Conservation (phyloP, 2,797 vertebrate species). For the Sternotherus odoratus region DNA sequence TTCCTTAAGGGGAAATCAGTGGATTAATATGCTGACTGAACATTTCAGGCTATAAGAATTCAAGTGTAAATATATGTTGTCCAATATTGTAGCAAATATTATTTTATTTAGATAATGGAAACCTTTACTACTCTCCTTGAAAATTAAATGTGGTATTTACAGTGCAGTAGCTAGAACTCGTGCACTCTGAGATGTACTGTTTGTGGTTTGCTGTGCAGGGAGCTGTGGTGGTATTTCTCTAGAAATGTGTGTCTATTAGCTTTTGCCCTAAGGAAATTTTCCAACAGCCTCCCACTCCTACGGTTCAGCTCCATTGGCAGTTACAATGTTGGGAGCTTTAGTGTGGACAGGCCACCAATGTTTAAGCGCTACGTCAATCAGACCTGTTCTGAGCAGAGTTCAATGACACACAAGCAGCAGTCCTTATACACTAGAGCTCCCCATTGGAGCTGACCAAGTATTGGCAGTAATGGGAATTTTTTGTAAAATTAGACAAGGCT, state of each 20-base stretch:
- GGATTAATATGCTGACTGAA: not conserved
- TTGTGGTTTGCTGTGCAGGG: not conserved
- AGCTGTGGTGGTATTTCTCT: not conserved
- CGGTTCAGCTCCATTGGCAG: not conserved
- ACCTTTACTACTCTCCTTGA: not conserved
- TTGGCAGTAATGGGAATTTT: not conserved
- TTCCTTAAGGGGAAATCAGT: constrained; percentile 30
- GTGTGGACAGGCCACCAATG: not conserved
- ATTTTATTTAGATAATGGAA: not conserved
- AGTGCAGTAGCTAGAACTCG: not conserved
- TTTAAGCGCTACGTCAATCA: not conserved
- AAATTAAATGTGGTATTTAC: not conserved
- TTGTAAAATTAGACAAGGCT: not conserved
- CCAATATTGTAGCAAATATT: not conserved
- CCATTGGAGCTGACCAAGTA: too few species aligned
- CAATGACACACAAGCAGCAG: not conserved
- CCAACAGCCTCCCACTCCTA: not conserved
- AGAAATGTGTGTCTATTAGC: not conserved
- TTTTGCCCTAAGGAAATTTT: not conserved
- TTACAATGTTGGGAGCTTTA: not conserved
- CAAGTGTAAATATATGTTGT: constrained; percentile 10
- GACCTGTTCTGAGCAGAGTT: not conserved
- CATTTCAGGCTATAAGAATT: not conserved
- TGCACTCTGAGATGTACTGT: not conserved
- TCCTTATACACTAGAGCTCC: not conserved